Evolutionary conservation across 2,113 vertebrate genomes (phyloP), one percentile per base, ranked within the genome.

Genomic region (Labeo rohita): DNA sequence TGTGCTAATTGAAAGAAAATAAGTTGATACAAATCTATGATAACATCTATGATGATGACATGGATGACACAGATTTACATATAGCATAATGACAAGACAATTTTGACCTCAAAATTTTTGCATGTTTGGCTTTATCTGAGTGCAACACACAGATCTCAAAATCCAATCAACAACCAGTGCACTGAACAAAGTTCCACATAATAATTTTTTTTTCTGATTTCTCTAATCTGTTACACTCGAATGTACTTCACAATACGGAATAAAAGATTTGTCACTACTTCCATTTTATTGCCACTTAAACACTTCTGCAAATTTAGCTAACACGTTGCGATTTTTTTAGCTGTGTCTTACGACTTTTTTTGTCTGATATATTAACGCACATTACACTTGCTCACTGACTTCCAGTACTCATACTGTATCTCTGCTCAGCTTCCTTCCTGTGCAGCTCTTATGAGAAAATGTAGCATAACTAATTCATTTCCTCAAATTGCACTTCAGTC

Each of bases 401-500:
- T 78, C 9, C 21, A 61, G 56, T n/a, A 72, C 61, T 50, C 74
- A 70, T 49, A 70, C 28, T 28, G 28, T 28, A 28, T 23, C 21
- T 89, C 77, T 92, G 83, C 90, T 23, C 3, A 70, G 87, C 87
- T 89, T 85, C 84, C 89, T 87, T 87, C 88, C 88, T 36, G 87
- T 47, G 87, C 85, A 89, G 89, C 85, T 89, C 88, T 87, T 83
- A 87, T 66, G 79, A 84, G 91, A 89, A 92, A 93, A 93, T 92
- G 90, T 90, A 91, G 92, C 92, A 89, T 90, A 92, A 91, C 92
- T 91, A 91, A 92, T 93, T 84, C 13, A 84, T 86, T 91, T 92
- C 90, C 90, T 85, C 87, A 90, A 93, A 92, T 92, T 91, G 91
- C 92, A 91, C 91, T 90, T 92, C 89, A 90, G 91, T 93, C 89